Base-by-base conservation (phyloP, 2,888 invertebrate species). In the Willowsia nigromaculata region DNA sequence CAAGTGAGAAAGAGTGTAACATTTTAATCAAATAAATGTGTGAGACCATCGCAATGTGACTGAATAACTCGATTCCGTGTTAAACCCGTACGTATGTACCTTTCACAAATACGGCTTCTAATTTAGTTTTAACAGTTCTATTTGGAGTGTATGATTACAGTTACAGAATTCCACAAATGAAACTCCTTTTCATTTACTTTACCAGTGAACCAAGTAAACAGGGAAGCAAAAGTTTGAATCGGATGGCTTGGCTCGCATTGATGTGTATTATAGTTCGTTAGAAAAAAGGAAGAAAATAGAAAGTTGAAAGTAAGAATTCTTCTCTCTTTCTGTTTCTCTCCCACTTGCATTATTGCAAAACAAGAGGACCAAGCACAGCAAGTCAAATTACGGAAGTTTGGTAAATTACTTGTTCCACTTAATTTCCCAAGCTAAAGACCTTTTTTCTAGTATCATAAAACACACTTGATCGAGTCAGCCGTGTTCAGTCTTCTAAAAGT, bases 351-450 rank as follows among this genome's bases (percentile, higher is more conserved):
- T 74, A 47, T 25, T 74, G n/a, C 1, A 2, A 74, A 74, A 40
- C 40, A 40, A 40, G 40, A 37, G 15, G 9, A 50, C 6, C 3
- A 68, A 68, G 50, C 65, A 33, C 62, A 81, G 37, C 74, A 85
- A 80, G 85, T 89, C 62, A 78, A 85, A 89, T 89, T 82, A 85
- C 76, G 56, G 59, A 89, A 89, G 85, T 89, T 85, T 89, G 65
- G 81, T 85, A 82, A 76, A 89, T 89, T 89, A 85, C 89, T 89
- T 80, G 89, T 89, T 89, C 89, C 80, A 81, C 89, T 89, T 89
- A 89, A 89, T 89, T 89, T 89, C 85, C 85, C 80, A 50, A 71
- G 85, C 89, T 85, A 89, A 89, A 89, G 56, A 84, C 50, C 80
- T 65, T 50, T 68, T 81, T 89, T 82, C 37, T 15, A 82, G 81